Base-by-base conservation (phyloP, 2,113 vertebrate genomes). In the Brachionichthys hirsutus region DNA sequence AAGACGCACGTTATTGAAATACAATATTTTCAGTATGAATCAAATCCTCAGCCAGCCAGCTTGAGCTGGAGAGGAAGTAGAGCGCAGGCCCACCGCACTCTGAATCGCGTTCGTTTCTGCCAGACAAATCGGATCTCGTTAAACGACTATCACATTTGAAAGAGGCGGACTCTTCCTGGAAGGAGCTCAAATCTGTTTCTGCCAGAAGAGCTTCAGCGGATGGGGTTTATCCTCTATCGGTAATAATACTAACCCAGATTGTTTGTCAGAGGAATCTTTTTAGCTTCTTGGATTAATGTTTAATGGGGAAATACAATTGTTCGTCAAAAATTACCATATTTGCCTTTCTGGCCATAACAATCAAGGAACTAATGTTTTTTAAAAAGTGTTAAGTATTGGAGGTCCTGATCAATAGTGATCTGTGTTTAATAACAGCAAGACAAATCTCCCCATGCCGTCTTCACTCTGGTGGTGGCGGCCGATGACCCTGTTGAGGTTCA, bases 131-230 rank as follows among this genome's bases (percentile, higher is more conserved):
- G 7, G 6, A 40, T 20, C 20, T 11, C 16, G 3, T 38, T 3
- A 35, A 50, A 72, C 40, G 8, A 54, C 43, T 18, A 36, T 56
- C 6, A 51, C 13, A 52, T 35, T 52, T 4, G 2, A 52, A 35
- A 66, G 19, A 1, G 48, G 18, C 9, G 35, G 11, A 44, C 41
- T 52, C 7, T 35, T 51, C 16, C 48, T 48, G 9, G 42, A 48
- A 57, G 53, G 20, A 8, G 24, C 3, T 22, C 52, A 62, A 34
- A 46, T 46, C 2, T 47, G 16, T 17, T 45, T 53, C 4, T 59
- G 36, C 11, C 46, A 15, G 15, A n/a, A 12, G 2, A 34, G 12
- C 53, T 53, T 36, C 18, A 42, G 41, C 40, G 46, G 40, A 34
- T 54, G 14, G 12, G 22, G 42, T 17, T 14, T 57, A 9, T 12